These are phyloP conservation scores for Odontesthes bonariensis DNA, from an alignment of 2,113 vertebrate species.

Conservation along the genomic window DNA sequence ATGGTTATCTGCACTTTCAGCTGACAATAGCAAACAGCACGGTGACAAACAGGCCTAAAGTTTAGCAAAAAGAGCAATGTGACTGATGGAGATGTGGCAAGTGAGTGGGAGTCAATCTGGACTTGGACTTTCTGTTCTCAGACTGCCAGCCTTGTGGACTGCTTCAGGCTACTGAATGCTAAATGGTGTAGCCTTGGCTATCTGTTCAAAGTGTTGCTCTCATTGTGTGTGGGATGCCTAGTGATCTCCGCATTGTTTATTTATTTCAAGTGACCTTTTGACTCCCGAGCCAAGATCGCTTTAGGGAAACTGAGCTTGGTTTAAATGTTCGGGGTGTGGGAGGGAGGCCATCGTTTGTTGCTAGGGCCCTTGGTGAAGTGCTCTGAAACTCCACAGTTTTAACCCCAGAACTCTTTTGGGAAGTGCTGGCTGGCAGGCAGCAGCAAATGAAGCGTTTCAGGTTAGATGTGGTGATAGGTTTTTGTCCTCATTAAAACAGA, in stretches of 20 bases:
- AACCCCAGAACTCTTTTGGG: slow-evolving; percentile 68
- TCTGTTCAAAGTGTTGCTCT: slow-evolving; percentile 69
- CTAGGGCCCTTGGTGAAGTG: slow-evolving; percentile 57
- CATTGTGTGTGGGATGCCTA: slow-evolving; percentile 75
- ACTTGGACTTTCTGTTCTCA: slow-evolving; percentile 72
- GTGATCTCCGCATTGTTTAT: slow-evolving; percentile 80
- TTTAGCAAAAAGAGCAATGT: slow-evolving; percentile 45
- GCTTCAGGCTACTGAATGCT: slow-evolving; percentile 77
- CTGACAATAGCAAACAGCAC: slow-evolving; percentile 35
- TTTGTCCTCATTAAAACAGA: slow-evolving; percentile 85
- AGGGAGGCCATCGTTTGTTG: slow-evolving; percentile 69
- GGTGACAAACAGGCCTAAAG: slow-evolving; percentile 51
- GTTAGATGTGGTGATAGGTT: slow-evolving; percentile 81
- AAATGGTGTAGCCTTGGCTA: slow-evolving; percentile 72
- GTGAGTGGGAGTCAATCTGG: slow-evolving; percentile 78
- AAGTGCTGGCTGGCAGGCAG: slow-evolving; percentile 71
- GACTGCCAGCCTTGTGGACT: slow-evolving; percentile 64
- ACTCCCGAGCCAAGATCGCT: slow-evolving; percentile 67
- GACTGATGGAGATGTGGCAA: slow-evolving; percentile 69
- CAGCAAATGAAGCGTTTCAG: slow-evolving; percentile 80
- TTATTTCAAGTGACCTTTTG: slow-evolving; percentile 83
- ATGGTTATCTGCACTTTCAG: slow-evolving; percentile 2
- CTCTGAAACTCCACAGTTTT: slow-evolving; percentile 61
- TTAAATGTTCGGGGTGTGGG: slow-evolving; percentile 79
- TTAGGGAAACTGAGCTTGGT: slow-evolving; percentile 74